phyloP scores from a whole-genome alignment of 2,797 vertebrate species.

The Crenuchus spilurus region DNA sequence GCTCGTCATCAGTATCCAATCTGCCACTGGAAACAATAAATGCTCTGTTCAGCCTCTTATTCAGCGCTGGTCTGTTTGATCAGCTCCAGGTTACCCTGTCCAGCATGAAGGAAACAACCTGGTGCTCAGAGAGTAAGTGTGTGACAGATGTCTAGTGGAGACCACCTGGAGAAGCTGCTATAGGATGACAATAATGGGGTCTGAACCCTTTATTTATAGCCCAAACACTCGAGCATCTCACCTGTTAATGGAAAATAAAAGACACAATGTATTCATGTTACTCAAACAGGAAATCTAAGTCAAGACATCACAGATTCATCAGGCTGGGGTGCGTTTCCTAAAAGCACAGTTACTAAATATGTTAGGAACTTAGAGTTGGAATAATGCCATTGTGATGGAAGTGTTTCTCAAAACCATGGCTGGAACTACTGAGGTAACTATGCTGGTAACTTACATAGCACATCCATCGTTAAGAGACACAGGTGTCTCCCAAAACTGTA shows the following conservation, averaged over 20 bases:
- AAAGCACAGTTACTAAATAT: too few species aligned
- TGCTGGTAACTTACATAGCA: too few species aligned
- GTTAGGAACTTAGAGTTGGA: too few species aligned
- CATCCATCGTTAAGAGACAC: too few species aligned
- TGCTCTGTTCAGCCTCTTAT: constrained; percentile 72
- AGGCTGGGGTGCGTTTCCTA: too few species aligned
- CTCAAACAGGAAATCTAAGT: too few species aligned
- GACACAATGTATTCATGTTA: constrained; percentile 35
- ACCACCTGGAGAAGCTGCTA: constrained; percentile 26
- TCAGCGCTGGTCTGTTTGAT: not conserved
- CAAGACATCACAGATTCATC: too few species aligned
- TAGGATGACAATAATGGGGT: constrained; percentile 39
- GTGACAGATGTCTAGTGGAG: constrained; percentile 27
- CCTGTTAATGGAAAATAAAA: constrained; percentile 64
- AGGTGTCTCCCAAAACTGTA: too few species aligned
- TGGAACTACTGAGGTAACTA: too few species aligned
- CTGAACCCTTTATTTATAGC: constrained; percentile 65
- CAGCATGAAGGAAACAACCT: not conserved
- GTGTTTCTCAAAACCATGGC: too few species aligned
- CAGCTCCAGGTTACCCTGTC: not conserved
- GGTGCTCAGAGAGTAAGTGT: not conserved
- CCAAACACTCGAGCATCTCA: constrained; percentile 66
- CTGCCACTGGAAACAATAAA: constrained; percentile 14
- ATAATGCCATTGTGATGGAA: too few species aligned
- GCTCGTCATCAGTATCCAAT: not conserved